A percentile compares a stretch with the other conserved stretches of the same genome.
These are phyloP conservation scores for Cyclina sinensis DNA, from an alignment of 1,140 invertebrate species.

Conservation along the genomic window DNA sequence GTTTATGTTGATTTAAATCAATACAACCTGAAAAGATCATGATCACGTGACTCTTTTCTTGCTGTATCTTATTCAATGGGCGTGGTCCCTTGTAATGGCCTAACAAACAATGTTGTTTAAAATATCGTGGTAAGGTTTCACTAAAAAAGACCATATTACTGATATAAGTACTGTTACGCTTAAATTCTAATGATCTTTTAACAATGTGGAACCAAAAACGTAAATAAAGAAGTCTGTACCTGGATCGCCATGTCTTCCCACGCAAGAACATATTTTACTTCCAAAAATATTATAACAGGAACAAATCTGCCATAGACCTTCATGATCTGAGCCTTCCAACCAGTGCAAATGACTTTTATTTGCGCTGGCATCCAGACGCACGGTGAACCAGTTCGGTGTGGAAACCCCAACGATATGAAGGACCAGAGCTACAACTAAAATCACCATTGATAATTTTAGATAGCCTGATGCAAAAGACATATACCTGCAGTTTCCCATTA, in stretches of 20 bases:
- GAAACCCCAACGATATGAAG: neutral
- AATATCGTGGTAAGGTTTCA: too few species aligned
- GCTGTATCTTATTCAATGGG: too few species aligned
- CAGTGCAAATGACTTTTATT: neutral
- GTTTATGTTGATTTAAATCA: too few species aligned
- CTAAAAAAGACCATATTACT: too few species aligned
- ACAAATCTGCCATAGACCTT: neutral
- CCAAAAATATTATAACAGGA: neutral
- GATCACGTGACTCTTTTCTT: too few species aligned
- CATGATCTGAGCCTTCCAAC: neutral
- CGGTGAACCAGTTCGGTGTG: neutral
- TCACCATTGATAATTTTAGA: neutral
- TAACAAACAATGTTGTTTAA: too few species aligned
- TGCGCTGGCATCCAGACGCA: neutral
- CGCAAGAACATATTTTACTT: neutral
- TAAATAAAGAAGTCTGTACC: neutral
- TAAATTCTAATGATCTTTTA: too few species aligned
- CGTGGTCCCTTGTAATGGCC: too few species aligned
- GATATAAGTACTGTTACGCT: too few species aligned
- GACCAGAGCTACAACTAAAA: neutral
- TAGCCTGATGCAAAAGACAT: neutral
- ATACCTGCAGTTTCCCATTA: neutral
- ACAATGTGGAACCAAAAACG: too few species aligned
- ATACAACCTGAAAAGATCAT: too few species aligned
- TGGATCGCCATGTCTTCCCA: slow-evolving; percentile 1